These are phyloP conservation scores for Lucilia sericata DNA, from an alignment of 1,140 invertebrate species.

Conservation along the genomic window DNA sequence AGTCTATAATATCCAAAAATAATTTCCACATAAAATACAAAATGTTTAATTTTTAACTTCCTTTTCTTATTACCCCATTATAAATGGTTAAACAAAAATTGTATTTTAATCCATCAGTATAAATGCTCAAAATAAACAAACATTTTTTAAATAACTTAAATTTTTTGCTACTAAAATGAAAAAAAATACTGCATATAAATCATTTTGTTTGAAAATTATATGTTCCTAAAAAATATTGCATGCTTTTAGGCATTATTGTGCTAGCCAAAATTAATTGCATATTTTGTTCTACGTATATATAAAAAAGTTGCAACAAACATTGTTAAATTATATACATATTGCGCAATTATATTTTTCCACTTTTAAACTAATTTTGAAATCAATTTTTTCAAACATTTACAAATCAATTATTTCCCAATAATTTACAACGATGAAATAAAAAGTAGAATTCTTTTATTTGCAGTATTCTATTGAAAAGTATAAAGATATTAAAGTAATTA, in stretches of 20 bases:
- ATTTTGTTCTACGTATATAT: background rate
- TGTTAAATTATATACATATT: background rate
- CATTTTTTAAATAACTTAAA: background rate
- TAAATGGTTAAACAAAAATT: too few relatives aligned
- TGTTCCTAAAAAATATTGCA: background rate
- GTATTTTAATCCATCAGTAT: too few relatives aligned
- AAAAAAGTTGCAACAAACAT: background rate
- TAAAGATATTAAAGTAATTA: background rate
- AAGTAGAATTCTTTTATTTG: background rate
- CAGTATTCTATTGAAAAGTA: background rate
- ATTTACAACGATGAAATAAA: background rate
- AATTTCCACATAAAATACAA: background rate
- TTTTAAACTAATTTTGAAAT: background rate
- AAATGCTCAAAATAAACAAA: background rate
- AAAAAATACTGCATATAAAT: background rate
- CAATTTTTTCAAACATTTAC: background rate
- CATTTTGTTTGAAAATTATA: background rate
- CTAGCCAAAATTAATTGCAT: slow-evolving; percentile 1
- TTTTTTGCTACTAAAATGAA: background rate
- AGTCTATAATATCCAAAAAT: background rate
- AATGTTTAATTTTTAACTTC: too few relatives aligned
- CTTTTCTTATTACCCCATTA: too few relatives aligned
- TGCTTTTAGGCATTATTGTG: background rate
- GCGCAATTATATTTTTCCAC: background rate
- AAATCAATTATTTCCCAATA: background rate